Evolutionary conservation across 1,140 invertebrate species (phyloP), one percentile per base, ranked within the genome.

Genomic region (Tetragonula clypearis): DNA sequence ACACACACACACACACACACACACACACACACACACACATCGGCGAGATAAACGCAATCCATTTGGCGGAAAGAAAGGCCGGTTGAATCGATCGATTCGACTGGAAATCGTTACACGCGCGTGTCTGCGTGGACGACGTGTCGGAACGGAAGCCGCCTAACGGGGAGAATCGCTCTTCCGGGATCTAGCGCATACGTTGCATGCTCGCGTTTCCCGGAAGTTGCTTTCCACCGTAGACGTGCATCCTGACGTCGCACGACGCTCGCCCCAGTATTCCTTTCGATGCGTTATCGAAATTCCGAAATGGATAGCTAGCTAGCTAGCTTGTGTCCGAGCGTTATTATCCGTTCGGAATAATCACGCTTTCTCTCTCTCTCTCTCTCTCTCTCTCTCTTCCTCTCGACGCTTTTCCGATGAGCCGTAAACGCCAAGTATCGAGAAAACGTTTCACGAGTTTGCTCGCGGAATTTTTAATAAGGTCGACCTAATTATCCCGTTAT

Each of bases 221-320:
- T 41, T 53, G 77, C 21, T 62, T 14, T 77, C 30, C 58, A 19
- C 15, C 58, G 17, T 15, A 4, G 30, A 62, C 11, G 41, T 49
- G 41, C 41, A 55, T 77, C 73, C 11, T 23, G 81, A 71, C n/a
- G 35, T 17, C 12, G 41, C 26, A 1, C n/a, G 56, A 35, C 66
- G 21, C 23, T 79, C 76, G 76, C 1, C 66, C 76, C 82, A 65
- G 76, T 84, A 84, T 84, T 79, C 75, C n/a, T 49, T 49, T n/a
- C 73, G 41, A 35, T 11, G 75, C 55, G 41, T 55, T 84, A 79
- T 84, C 76, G 82, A 49, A 79, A 84, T 78, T 79, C 65, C 6
- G 19, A 19, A 60, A 69, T 49, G 68, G 53, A 49, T 30, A 71
- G n/a, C 8, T 53, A 17, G 15, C 41, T 49, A 8, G 15, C 41